Evolutionary conservation across 2,113 vertebrate species (phyloP).

Genomic region (Hemibagrus wyckioides): DNA sequence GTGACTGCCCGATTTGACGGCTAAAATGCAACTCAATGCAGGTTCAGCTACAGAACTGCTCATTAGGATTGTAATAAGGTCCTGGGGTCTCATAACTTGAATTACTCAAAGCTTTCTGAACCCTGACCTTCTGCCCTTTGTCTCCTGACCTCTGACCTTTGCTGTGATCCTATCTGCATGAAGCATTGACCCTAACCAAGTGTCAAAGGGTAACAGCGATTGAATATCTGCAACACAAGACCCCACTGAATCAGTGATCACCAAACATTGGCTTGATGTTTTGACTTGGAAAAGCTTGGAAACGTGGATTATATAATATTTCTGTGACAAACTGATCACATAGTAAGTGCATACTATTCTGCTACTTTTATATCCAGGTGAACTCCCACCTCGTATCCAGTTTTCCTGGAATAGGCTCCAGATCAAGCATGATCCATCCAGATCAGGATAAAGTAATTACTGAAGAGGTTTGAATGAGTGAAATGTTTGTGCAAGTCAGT

Average conservation of each 20-base stretch:
- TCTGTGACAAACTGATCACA: background rate
- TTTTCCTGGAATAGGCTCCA: background rate
- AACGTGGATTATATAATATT: background rate
- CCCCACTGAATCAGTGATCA: constrained; percentile 12
- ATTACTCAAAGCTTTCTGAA: constrained; percentile 41
- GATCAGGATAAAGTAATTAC: background rate
- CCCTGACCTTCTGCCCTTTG: constrained; percentile 43
- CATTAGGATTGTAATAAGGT: constrained; percentile 4
- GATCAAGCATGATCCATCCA: background rate
- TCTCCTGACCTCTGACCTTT: constrained; percentile 20
- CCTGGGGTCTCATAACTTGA: constrained; percentile 29
- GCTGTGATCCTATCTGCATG: constrained; percentile 29
- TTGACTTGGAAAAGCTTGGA: constrained; percentile 1
- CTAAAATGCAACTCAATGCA: constrained; percentile 21
- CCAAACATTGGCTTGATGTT: background rate
- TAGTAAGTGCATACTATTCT: background rate
- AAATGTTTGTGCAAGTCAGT: background rate
- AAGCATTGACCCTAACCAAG: constrained; percentile 20
- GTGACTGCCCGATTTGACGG: background rate
- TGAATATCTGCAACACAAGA: constrained; percentile 17
- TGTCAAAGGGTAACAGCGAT: constrained; percentile 38
- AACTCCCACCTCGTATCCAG: background rate
- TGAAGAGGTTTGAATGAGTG: background rate
- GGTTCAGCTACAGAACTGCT: constrained; percentile 1
- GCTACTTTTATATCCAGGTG: background rate